phyloP scores from a whole-genome alignment of 2,113 vertebrate species.

The Ictidomys tridecemlineatus region DNA sequence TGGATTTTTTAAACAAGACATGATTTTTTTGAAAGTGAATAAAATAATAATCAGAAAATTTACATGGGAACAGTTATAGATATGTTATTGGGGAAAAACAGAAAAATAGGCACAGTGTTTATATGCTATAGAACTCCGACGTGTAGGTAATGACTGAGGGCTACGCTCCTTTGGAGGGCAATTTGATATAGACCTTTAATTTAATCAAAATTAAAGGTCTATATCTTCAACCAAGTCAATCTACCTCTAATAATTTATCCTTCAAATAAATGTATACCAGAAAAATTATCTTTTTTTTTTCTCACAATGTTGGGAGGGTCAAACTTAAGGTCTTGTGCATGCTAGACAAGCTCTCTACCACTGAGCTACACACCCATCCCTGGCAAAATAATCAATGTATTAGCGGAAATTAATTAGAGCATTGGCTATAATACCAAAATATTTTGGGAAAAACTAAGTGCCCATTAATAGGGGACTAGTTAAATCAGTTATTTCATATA shows the following conservation, averaged over 20 bases:
- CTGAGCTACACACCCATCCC: neutral
- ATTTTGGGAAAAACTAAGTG: neutral
- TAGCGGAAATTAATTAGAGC: neutral
- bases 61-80: neutral
- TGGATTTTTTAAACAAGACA: neutral
- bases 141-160: neutral
- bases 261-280: neutral
- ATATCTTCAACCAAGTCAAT: neutral
- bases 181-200: no score
- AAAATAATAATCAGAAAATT: constrained; percentile 21
- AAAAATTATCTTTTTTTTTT: neutral
- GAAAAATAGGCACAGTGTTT: neutral
- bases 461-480: neutral
- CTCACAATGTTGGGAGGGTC: neutral
- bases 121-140: neutral
- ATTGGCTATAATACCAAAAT: neutral
- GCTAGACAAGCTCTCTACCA: no score
- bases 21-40: constrained; percentile 42
- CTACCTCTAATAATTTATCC: constrained; percentile 5
- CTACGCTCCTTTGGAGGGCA: neutral
- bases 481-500: neutral
- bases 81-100: no score
- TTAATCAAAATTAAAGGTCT: neutral
- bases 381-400: neutral
- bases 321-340: neutral